Conservation (phyloP, 2,113 vertebrate genomes). For the Catharus fuscescens region DNA sequence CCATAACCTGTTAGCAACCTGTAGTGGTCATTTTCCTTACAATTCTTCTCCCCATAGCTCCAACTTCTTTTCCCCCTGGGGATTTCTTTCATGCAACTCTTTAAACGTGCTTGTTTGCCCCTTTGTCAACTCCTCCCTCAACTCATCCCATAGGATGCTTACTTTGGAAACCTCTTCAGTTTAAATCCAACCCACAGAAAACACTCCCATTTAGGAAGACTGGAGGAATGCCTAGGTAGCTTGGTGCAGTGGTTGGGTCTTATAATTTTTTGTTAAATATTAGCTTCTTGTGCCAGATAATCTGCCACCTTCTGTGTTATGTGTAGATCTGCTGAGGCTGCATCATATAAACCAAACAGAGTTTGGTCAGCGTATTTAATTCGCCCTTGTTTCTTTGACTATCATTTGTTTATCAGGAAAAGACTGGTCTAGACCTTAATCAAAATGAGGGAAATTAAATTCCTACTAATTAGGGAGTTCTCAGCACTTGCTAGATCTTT, state of each 20-base stretch:
- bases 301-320: neutral
- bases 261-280: neutral
- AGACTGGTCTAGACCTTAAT: slow-evolving; percentile 44
- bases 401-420: slow-evolving; percentile 52
- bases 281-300: neutral
- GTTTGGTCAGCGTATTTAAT: slow-evolving; percentile 13
- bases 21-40: neutral
- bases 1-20: neutral
- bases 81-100: neutral
- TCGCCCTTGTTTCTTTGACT: slow-evolving; percentile 39
- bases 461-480: slow-evolving; percentile 44
- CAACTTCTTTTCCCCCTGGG: neutral
- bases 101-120: neutral
- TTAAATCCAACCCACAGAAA: neutral
- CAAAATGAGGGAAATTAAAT: slow-evolving; percentile 55
- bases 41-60: neutral
- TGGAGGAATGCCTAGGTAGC: neutral
- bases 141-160: neutral
- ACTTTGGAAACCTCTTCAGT: neutral
- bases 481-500: slow-evolving; percentile 61
- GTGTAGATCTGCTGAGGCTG: neutral
- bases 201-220: neutral
- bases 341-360: neutral
- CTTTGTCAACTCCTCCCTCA: neutral
- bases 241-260: neutral